Base-by-base conservation (phyloP, 2,797 vertebrate species). In the Peromyscus attwateri region DNA sequence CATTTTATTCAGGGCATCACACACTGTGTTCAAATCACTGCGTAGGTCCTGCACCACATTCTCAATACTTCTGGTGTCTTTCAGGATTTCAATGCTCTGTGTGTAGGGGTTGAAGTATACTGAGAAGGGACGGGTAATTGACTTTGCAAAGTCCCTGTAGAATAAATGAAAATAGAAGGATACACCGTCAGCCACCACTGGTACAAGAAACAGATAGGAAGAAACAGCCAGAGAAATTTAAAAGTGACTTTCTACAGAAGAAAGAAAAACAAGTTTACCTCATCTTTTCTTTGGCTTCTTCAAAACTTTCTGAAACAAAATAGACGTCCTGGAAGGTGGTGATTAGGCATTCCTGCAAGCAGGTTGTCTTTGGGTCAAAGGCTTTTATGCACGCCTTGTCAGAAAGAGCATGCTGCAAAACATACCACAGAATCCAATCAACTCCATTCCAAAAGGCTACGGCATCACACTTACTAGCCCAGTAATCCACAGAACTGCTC, bases 231-330 rank as follows among this genome's bases (percentile, higher is more conserved):
- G 75, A 55, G 1, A 71, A 66, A 37, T 91, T 90, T 92, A 62
- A n/a, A 95, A 55, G 91, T 93, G 95, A 95, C 62, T 95, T 84
- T 97, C 94, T 96, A 40, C 16, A 85, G 93, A 62, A 80, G 94
- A 94, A 97, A 91, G 75, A 31, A 89, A 98, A 98, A 91, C 64
- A 96, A 97, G 94, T 97, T 98, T 98, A 99, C 99, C 99, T 99
- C 99, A 99, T 99, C 98, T 99, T 99, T 98, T 99, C 99, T 98
- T 99, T 99, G 98, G 99, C 99, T 98, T 99, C 99, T 98, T 99
- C 99, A 92, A 99, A 99, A 99, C 99, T 99, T 98, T 99, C 99
- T 0, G 99, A 99, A 96, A 99, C 99, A 98, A 99, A 99, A 98
- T 99, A 99, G 84, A 99, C 99, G 12, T 99, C 99, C 98, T 99